Evolutionary conservation across 2,113 vertebrate genomes (phyloP), one percentile per base, ranked within the genome.

Genomic region (Terrapene triunguis): DNA sequence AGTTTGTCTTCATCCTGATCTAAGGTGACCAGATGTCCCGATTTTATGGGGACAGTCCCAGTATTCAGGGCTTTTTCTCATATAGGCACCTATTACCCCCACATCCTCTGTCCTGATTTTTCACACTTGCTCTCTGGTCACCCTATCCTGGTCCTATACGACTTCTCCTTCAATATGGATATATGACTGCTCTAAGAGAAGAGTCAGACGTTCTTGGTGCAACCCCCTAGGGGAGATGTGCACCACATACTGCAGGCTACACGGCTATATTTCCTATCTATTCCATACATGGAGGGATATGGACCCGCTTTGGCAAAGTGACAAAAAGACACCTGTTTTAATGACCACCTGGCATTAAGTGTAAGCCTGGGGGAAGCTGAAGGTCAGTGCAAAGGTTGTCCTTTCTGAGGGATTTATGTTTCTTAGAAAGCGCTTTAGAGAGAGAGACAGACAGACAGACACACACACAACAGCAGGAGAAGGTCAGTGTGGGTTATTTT

Each of bases 101-200:
- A 14, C 14, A 14, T 5, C 13, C 50, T 50, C 50, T 50, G 50
- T 50, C 50, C 50, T 50, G 13, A 50, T 50, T 50, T 50, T 50
- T 50, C 50, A 16, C 50, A 50, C 50, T 50, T 50, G 50, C 50
- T 50, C 4, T 50, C 50, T 50, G 48, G 48, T 50, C 50, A 50
- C 50, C 50, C 50, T 50, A 16, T 50, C 13, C 44, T 65, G 11
- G 44, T 5, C 83, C 2, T 1, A 24, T 13, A 25, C 0, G 0
- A 42, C 84, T 65, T 6, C 9, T 1, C 74, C 42, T 24, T 27
- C 42, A 14, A 3, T 6, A 27, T 25, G 38, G 74, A 11, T 7
- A 24, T 8, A 13, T 6, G 21, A 7, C 42, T 14, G 25, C 74
- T 38, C 38, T 25, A 16, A 0, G 0, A 53, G 12, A 2, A 1